Evolutionary conservation across 2,888 invertebrate species (phyloP).

Genomic region (Tachina fera): DNA sequence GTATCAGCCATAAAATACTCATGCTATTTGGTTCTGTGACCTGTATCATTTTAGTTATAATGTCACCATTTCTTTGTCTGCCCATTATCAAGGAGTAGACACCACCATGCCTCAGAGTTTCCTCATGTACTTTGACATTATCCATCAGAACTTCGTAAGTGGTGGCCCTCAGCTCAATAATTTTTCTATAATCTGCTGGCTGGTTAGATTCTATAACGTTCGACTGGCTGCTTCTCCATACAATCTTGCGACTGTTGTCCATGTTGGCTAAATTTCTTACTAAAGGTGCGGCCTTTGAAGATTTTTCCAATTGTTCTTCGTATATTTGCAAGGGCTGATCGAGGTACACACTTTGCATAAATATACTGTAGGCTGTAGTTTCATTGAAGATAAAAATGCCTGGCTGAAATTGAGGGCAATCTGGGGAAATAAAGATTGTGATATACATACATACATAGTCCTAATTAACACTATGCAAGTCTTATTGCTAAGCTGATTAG

Average conservation of each 20-base stretch:
- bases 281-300: slow-evolving; percentile 76
- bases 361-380: slow-evolving; percentile 75
- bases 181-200: slow-evolving; percentile 73
- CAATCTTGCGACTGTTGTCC: slow-evolving; percentile 70
- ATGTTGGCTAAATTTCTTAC: slow-evolving; percentile 77
- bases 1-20: slow-evolving; percentile 86
- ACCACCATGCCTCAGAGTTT: slow-evolving; percentile 77
- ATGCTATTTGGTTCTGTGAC: slow-evolving; percentile 83
- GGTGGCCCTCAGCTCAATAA: slow-evolving; percentile 74
- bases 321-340: slow-evolving; percentile 52
- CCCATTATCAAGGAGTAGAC: slow-evolving; percentile 79
- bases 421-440: slow-evolving; percentile 63
- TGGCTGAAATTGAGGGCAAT: slow-evolving; percentile 72
- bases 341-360: slow-evolving; percentile 57
- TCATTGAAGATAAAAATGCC: slow-evolving; percentile 73
- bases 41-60: slow-evolving; percentile 71
- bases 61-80: slow-evolving; percentile 38
- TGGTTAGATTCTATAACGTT: slow-evolving; percentile 66
- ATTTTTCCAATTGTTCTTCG: slow-evolving; percentile 78
- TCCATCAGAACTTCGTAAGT: slow-evolving; percentile 74
- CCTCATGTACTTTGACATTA: slow-evolving; percentile 52
- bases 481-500: no score
- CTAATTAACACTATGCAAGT: no score
- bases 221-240: slow-evolving; percentile 74
- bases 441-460: no score